phyloP scores from a whole-genome alignment of 30 jellyfish, hydroid and myxozoan species.

The Aurelia coerulea region DNA sequence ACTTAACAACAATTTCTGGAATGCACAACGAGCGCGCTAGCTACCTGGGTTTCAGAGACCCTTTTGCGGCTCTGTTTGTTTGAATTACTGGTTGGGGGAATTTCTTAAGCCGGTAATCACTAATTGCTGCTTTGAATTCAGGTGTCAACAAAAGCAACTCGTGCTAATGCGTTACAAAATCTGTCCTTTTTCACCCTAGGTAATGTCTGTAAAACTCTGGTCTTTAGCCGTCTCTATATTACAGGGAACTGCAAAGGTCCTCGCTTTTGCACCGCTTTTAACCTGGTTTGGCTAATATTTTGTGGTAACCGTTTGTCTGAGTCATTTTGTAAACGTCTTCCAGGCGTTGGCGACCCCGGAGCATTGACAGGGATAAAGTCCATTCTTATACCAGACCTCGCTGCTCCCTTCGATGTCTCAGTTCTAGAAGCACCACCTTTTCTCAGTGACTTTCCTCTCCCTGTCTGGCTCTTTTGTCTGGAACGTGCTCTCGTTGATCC shows the following conservation, averaged over 20 bases:
- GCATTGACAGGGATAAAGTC: conserved; percentile 51
- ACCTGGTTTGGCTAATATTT: conserved; percentile 1
- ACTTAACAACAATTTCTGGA: no score
- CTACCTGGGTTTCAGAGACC: no score
- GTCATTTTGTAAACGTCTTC: conserved; percentile 28
- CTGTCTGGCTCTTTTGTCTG: conserved; percentile 4
- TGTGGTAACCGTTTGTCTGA: conserved; percentile 38
- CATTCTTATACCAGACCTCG: conserved; percentile 21
- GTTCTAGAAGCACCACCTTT: conserved; percentile 3
- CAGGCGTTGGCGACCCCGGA: conserved; percentile 58
- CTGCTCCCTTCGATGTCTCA: neutral
- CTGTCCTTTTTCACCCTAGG: no score
- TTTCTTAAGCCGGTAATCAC: no score
- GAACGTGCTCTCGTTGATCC: neutral
- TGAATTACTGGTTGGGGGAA: no score
- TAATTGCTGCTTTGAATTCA: no score
- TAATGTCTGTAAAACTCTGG: no score
- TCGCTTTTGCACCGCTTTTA: conserved; percentile 50
- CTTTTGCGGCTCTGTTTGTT: no score
- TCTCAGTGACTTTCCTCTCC: conserved; percentile 10
- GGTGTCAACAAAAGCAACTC: no score
- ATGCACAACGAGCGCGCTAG: no score
- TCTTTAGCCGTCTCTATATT: neutral
- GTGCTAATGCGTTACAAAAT: no score
- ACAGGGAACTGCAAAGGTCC: conserved; percentile 78